These are phyloP conservation scores for Meloidogyne exigua DNA, from an alignment of 1,140 invertebrate genomes.

Conservation along the genomic window DNA sequence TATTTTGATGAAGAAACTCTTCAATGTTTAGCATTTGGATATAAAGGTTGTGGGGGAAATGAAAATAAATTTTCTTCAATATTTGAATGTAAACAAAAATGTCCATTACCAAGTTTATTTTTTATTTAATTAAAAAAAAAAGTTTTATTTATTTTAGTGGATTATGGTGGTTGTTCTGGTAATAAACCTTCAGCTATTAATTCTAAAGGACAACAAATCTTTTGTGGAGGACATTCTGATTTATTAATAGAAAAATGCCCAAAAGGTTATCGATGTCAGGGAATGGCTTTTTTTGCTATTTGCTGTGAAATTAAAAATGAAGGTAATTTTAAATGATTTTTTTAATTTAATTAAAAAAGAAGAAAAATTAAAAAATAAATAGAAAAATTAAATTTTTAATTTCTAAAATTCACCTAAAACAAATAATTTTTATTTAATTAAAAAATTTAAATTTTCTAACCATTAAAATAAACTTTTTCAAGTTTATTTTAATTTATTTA, in stretches of 20 bases:
- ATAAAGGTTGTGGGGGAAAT: conserved; percentile 42
- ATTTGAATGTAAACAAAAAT: conserved; percentile 21
- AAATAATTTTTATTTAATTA: neutral
- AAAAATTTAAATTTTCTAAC: too few relatives aligned
- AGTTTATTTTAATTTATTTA: too few relatives aligned
- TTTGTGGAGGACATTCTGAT: conserved; percentile 4
- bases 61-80: conserved; percentile 28
- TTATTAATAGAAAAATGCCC: conserved; percentile 15
- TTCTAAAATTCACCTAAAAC: too few relatives aligned
- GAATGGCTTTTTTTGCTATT: conserved; percentile 26
- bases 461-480: too few relatives aligned
- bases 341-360: neutral
- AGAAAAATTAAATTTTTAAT: too few relatives aligned
- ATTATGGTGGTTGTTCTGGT: conserved; percentile 31
- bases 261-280: conserved; percentile 24
- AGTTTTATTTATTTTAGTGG: conserved; percentile 14
- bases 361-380: too few relatives aligned
- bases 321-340: neutral
- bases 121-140: neutral
- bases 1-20: conserved; percentile 30
- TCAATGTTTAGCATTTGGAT: conserved; percentile 31
- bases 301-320: conserved; percentile 29
- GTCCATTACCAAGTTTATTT: conserved; percentile 19
- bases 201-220: conserved; percentile 26
- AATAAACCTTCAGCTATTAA: conserved; percentile 22